A percentile compares a stretch with the other conserved stretches of the same genome.
These are phyloP conservation scores for Epicauta chinensis DNA, from an alignment of 1,140 invertebrate species.

Conservation along the genomic window DNA sequence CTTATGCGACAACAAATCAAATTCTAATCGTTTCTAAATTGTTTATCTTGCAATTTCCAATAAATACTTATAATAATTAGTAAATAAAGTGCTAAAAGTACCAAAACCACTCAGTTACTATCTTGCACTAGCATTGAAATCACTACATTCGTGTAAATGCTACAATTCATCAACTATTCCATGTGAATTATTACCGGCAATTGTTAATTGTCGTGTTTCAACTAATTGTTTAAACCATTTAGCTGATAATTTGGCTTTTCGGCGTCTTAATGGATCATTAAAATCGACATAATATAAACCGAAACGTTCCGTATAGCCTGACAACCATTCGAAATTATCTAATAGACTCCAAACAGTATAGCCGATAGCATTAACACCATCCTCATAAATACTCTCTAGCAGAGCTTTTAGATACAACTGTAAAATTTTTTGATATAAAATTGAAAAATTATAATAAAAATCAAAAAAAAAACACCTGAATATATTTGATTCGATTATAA, in stretches of 20 bases:
- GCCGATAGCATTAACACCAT: slow-evolving; percentile 55
- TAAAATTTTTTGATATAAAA: not conserved
- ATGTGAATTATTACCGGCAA: not conserved
- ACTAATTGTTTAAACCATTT: slow-evolving; percentile 6
- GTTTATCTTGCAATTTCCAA: too few species aligned
- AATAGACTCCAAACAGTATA: slow-evolving; percentile 70
- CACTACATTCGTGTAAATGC: too few species aligned
- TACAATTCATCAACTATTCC: too few species aligned
- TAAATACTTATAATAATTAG: too few species aligned
- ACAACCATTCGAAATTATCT: slow-evolving; percentile 75
- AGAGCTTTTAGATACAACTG: slow-evolving; percentile 47
- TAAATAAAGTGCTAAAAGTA: too few species aligned
- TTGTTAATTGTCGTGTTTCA: slow-evolving; percentile 10
- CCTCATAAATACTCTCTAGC: slow-evolving; percentile 53
- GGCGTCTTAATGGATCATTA: not conserved
- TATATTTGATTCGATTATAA: slow-evolving; percentile 45
- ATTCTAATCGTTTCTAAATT: too few species aligned
- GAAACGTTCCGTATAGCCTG: slow-evolving; percentile 47
- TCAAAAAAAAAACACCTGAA: slow-evolving; percentile 1
- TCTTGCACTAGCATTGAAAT: too few species aligned
- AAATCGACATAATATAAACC: slow-evolving; percentile 14
- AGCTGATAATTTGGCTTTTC: slow-evolving; percentile 12
- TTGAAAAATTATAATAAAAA: not conserved
- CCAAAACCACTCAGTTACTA: too few species aligned
- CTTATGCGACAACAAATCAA: too few species aligned